phyloP scores from a whole-genome alignment of 2,888 invertebrate genomes.

The Dynastes grantii region DNA sequence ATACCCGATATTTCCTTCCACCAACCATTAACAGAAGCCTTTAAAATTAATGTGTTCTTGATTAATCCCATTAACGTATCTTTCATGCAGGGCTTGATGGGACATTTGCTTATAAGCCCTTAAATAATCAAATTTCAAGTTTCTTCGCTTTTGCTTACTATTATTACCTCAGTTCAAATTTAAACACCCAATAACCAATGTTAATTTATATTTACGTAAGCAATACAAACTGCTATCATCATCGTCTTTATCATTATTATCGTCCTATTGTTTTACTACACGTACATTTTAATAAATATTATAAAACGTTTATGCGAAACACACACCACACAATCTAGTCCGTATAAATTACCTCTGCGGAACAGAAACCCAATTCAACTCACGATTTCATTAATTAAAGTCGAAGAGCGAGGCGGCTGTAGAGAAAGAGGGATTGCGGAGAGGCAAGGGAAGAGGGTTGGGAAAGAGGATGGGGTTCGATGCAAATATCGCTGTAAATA shows the following conservation, averaged over 20 bases:
- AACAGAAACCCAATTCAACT: slow-evolving; percentile 28
- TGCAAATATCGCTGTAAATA: slow-evolving; percentile 17
- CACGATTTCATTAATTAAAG: slow-evolving; percentile 33
- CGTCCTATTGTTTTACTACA: neutral
- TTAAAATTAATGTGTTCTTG: too few species aligned
- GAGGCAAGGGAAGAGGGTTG: too few species aligned
- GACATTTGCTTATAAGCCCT: too few species aligned
- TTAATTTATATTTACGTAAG: too few species aligned
- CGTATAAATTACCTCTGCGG: slow-evolving; percentile 18
- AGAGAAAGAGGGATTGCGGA: too few species aligned
- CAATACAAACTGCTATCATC: too few species aligned
- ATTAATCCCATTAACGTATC: too few species aligned
- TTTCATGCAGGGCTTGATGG: too few species aligned
- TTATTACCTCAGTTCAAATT: neutral
- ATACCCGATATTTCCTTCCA: too few species aligned
- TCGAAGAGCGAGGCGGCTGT: slow-evolving; percentile 6
- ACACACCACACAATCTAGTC: neutral
- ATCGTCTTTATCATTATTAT: too few species aligned
- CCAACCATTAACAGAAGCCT: too few species aligned
- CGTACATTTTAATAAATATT: slow-evolving; percentile 10
- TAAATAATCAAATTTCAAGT: neutral
- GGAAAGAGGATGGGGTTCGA: neutral
- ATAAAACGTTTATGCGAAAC: slow-evolving; percentile 10
- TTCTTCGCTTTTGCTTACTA: neutral
- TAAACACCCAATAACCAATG: neutral